Base-by-base conservation (phyloP, 2,797 vertebrate species). In the Margarornis squamiger region DNA sequence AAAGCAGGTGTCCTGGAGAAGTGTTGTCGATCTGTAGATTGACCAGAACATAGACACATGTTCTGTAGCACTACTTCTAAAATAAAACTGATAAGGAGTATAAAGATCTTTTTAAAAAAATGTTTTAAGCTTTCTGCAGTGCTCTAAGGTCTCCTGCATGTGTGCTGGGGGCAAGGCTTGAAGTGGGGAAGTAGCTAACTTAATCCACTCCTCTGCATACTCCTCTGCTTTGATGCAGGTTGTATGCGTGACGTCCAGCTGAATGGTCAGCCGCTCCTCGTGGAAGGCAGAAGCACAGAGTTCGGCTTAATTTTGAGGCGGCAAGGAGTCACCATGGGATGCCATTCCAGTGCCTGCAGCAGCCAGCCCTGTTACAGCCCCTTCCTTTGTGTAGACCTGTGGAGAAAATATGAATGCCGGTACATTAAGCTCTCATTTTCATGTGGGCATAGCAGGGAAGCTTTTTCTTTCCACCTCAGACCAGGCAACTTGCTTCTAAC, bases 321-420 rank as follows among this genome's bases (percentile, higher is more conserved):
- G 2, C 97, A 97, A 9, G 98, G 98, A 32, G 84, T 99, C 66
- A 97, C 96, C 12, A 63, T 95, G 2, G 98, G 98, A 17, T 99
- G 98, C 89, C 94, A 96, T 72, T 98, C 98, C 24, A 97, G 98
- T 43, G 98, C 98, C 95, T 99, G 99, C 97, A 97, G 96, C 75
- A 84, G 87, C 73, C 97, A 97, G 22, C 98, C 99, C 15, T 99
- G 98, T 74, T 96, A 93, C 88, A 97, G 96, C 85, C 98, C 98
- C 3, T 98, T 99, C 62, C 97, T 95, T 92, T 98, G 98, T n/a
- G 92, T 98, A 26, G 98, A 99, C 90, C 97, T 99, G 86, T 99
- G 98, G 99, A 98, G 98, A 96, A 98, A 98, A 88, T 98, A 98
- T 3, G 98, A 99, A 95, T 99, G 98, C 98, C 98, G 97, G 98